Evolutionary conservation across 1,140 invertebrate species (phyloP), one percentile per base, ranked within the genome.

Genomic region (Drosophila jambulina): DNA sequence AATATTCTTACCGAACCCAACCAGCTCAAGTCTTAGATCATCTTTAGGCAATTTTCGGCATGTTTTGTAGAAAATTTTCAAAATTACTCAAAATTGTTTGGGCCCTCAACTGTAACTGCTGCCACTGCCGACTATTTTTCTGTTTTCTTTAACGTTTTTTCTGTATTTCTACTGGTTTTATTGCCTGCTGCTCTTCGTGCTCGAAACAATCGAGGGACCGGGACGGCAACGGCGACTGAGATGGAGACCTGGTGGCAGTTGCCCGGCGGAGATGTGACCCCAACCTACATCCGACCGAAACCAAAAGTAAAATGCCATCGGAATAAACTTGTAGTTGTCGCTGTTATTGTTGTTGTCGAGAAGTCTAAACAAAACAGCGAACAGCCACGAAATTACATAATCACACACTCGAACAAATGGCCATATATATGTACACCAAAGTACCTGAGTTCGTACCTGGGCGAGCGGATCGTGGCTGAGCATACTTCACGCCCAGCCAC

Each of bases 221-320:
- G 34, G 34, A 36, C 12, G 34, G 51, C 12, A 4, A 53, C 29
- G 12, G 27, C 12, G 29, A 53, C 49, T 7, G 49, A 53, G 48
- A 4, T 29, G 15, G 25, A 46, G 74, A 68, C 59, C 64, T 45
- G 65, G 62, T 70, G 81, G 75, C 84, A 78, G 34, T 74, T 74
- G 68, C 71, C 42, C 64, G 61, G 64, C 75, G 85, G 82, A 84
- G 77, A 84, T 88, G 78, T 90, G 84, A 88, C 84, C 84, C 84
- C 84, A 88, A 88, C 84, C 84, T 85, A 88, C 78, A 88, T 88
- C 75, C 56, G 70, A 69, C 70, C 74, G 80, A 90, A 90, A 90
- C 85, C 53, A 84, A 88, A 84, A 88, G 84, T 88, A 90, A 88
- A 87, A 84, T 88, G 84, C 70, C 85, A 88, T 78, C 64, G 86